Conservation (phyloP, 2,888 invertebrate species). For the Cheilosia pagana region DNA sequence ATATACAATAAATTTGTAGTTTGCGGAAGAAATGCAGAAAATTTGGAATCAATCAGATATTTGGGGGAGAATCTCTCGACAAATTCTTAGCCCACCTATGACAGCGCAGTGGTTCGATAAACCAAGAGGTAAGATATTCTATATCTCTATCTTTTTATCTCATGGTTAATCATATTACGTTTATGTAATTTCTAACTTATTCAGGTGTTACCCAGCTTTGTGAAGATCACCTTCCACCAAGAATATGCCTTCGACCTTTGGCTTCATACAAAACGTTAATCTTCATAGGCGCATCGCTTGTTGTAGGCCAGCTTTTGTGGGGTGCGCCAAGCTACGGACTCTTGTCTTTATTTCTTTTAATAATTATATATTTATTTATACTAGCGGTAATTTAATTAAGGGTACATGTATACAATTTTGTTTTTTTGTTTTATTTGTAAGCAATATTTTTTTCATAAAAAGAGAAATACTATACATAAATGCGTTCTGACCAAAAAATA, state of each 20-base stretch:
- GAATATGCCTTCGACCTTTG: conserved; percentile 81
- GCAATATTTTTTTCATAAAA: conserved; percentile 14
- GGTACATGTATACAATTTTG: conserved; percentile 23
- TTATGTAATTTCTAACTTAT: neutral
- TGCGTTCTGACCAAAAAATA: neutral
- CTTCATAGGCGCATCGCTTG: conserved; percentile 69
- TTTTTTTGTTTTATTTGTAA: conserved; percentile 51
- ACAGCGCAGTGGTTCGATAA: conserved; percentile 83
- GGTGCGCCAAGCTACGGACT: conserved; percentile 79
- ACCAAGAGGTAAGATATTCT: conserved; percentile 76
- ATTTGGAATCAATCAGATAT: conserved; percentile 85
- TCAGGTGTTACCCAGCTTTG: conserved; percentile 79
- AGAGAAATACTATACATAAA: neutral
- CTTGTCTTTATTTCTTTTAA: conserved; percentile 77
- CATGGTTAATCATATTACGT: too few species aligned
- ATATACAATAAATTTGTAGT: conserved; percentile 85
- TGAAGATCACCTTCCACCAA: conserved; percentile 80
- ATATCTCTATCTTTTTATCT: neutral
- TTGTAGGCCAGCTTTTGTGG: conserved; percentile 79
- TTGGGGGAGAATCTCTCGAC: conserved; percentile 80
- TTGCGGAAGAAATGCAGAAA: conserved; percentile 86
- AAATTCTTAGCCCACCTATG: conserved; percentile 81
- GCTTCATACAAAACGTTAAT: conserved; percentile 79
- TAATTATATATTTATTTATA: conserved; percentile 78
- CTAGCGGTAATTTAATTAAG: conserved; percentile 79